These are phyloP conservation scores for Cheilosia vernalis DNA, from an alignment of 2,888 invertebrate genomes.

Conservation along the genomic window DNA sequence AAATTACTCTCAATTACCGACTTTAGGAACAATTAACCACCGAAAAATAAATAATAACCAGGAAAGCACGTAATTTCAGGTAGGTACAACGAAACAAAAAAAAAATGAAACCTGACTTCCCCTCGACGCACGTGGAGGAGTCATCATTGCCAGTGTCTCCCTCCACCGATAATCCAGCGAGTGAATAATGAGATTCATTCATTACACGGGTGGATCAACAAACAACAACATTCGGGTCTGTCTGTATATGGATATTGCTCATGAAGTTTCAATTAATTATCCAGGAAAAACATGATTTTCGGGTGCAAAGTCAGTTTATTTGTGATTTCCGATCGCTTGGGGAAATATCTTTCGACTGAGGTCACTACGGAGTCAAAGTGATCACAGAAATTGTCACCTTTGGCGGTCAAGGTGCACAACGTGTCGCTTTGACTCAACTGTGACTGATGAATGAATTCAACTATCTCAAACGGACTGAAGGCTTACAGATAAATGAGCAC, in stretches of 20 bases:
- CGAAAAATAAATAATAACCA: slow-evolving; percentile 12
- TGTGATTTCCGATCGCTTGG: too few relatives aligned
- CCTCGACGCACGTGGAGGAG: not conserved
- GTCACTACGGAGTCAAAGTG: slow-evolving; percentile 16
- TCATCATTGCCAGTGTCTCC: not conserved
- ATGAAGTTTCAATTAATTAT: slow-evolving; percentile 40
- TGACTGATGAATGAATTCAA: slow-evolving; percentile 20
- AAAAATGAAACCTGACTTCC: not conserved
- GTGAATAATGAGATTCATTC: slow-evolving; percentile 43
- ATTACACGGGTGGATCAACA: slow-evolving; percentile 16
- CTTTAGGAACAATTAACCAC: slow-evolving; percentile 28
- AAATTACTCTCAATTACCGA: slow-evolving; percentile 26
- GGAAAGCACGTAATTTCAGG: slow-evolving; percentile 43
- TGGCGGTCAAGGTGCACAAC: slow-evolving; percentile 39
- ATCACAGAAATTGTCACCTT: slow-evolving; percentile 1
- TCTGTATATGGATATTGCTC: slow-evolving; percentile 12
- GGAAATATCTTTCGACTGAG: slow-evolving; percentile 19
- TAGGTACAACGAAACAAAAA: not conserved
- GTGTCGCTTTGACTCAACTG: not conserved
- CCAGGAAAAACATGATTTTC: slow-evolving; percentile 28
- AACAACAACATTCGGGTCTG: slow-evolving; percentile 11
- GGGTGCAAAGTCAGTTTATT: not conserved
- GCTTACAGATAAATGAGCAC: slow-evolving; percentile 15
- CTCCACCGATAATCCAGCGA: not conserved
- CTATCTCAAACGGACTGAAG: not conserved